phyloP scores from a whole-genome alignment of 2,797 vertebrate genomes.

The Paedocypris micromegethes region DNA sequence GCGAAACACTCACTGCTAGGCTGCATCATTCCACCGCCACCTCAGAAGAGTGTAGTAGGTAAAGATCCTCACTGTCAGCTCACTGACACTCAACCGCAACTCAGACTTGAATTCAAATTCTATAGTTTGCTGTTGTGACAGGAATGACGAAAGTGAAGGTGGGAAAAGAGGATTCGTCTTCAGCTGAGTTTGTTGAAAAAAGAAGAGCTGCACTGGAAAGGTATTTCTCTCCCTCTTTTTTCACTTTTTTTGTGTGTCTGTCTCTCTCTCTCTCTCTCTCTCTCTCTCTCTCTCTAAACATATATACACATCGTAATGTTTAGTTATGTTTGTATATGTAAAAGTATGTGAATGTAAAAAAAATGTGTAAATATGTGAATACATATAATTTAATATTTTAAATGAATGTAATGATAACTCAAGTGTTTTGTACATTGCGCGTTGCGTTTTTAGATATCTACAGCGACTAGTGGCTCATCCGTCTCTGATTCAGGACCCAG shows the following conservation, averaged over 20 bases:
- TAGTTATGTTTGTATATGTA: too few relatives aligned
- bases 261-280: too few relatives aligned
- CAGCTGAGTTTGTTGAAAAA: slow-evolving; percentile 91
- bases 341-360: too few relatives aligned
- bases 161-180: slow-evolving; percentile 94
- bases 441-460: slow-evolving; percentile 74
- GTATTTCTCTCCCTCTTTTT: slow-evolving; percentile 38
- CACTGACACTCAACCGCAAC: neutral
- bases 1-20: slow-evolving; percentile 88
- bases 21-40: slow-evolving; percentile 86
- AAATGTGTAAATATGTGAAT: too few relatives aligned
- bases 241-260: too few relatives aligned
- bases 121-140: slow-evolving; percentile 51
- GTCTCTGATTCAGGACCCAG: slow-evolving; percentile 86
- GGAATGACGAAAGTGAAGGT: slow-evolving; percentile 99
- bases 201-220: slow-evolving; percentile 77
- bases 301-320: too few relatives aligned
- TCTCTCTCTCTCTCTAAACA: too few relatives aligned
- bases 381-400: neutral
- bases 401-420: neutral
- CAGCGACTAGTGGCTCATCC: slow-evolving; percentile 86
- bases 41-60: slow-evolving; percentile 95
- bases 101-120: neutral
- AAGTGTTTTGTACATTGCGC: neutral
- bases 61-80: slow-evolving; percentile 27